phyloP scores from a whole-genome alignment of 2,888 invertebrate genomes.

The Drosophila ezoana region DNA sequence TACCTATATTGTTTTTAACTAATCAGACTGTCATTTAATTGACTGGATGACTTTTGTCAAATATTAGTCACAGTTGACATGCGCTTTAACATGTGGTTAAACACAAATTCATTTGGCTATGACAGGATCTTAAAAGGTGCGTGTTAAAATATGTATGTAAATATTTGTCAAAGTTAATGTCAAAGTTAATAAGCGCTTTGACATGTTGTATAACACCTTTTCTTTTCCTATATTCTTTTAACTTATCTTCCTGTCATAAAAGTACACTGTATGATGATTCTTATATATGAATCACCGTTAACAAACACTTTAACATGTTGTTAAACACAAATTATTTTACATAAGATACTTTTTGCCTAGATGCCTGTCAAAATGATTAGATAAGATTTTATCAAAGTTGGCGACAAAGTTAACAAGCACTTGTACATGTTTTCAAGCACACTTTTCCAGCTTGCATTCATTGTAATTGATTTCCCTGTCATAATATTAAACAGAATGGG shows the following conservation, averaged over 20 bases:
- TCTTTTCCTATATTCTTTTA: neutral
- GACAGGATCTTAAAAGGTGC: too few relatives aligned
- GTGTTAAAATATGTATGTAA: neutral
- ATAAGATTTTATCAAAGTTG: neutral
- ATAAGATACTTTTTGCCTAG: neutral
- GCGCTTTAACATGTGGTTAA: too few relatives aligned
- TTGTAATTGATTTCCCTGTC: too few relatives aligned
- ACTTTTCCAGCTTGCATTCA: too few relatives aligned
- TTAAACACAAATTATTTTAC: neutral
- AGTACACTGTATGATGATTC: too few relatives aligned
- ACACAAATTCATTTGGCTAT: too few relatives aligned
- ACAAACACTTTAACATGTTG: constrained; percentile 5
- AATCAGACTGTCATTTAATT: too few relatives aligned
- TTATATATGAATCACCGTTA: neutral
- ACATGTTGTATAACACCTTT: neutral
- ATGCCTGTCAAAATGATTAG: neutral
- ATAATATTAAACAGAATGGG: neutral
- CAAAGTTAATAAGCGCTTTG: neutral
- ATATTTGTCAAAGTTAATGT: neutral
- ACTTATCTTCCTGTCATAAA: too few relatives aligned
- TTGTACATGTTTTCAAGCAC: too few relatives aligned
- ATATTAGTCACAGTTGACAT: too few relatives aligned
- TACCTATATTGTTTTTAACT: too few relatives aligned
- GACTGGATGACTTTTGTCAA: too few relatives aligned
- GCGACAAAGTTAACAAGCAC: neutral